These are phyloP conservation scores for Drosophila meridionalis DNA, from an alignment of 2,888 invertebrate species.

Conservation along the genomic window DNA sequence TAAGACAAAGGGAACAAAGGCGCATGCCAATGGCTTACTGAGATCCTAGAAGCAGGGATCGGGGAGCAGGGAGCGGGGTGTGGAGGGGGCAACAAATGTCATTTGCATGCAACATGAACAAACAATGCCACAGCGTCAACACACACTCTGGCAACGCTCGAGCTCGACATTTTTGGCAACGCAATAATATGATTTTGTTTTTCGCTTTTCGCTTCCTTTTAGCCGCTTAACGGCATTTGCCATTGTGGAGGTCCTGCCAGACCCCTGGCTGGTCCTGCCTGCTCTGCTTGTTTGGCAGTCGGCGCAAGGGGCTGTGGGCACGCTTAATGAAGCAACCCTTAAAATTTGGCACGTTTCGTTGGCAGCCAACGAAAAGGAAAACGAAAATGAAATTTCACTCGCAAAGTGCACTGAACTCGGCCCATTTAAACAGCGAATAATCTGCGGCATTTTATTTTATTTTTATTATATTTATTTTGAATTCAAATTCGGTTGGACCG, in stretches of 20 bases:
- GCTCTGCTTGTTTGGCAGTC: neutral
- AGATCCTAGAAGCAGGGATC: conserved; percentile 3
- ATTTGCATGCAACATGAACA: conserved; percentile 55
- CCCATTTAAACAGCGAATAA: conserved; percentile 51
- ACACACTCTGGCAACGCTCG: conserved; percentile 26
- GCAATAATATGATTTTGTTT: conserved; percentile 66
- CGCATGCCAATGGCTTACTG: conserved; percentile 9
- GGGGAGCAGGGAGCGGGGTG: conserved; percentile 5
- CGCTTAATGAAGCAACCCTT: conserved; percentile 79
- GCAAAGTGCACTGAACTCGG: conserved; percentile 63
- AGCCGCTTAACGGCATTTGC: conserved; percentile 55
- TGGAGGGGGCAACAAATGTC: conserved; percentile 39
- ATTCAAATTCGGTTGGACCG: conserved; percentile 28
- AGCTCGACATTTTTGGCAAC: conserved; percentile 62
- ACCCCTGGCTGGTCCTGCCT: neutral
- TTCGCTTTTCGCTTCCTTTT: conserved; percentile 41
- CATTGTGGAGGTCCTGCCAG: conserved; percentile 29
- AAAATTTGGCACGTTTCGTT: conserved; percentile 76
- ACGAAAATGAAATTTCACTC: conserved; percentile 57
- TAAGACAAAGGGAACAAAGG: conserved; percentile 34
- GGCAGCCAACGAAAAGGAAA: conserved; percentile 56
- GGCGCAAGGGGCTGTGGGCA: conserved; percentile 33
- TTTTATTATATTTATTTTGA: conserved; percentile 10
- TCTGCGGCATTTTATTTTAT: conserved; percentile 26
- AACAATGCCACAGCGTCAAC: conserved; percentile 38